Evolutionary conservation across 2,888 invertebrate genomes (phyloP).

Genomic region (Argyresthia goedartella): DNA sequence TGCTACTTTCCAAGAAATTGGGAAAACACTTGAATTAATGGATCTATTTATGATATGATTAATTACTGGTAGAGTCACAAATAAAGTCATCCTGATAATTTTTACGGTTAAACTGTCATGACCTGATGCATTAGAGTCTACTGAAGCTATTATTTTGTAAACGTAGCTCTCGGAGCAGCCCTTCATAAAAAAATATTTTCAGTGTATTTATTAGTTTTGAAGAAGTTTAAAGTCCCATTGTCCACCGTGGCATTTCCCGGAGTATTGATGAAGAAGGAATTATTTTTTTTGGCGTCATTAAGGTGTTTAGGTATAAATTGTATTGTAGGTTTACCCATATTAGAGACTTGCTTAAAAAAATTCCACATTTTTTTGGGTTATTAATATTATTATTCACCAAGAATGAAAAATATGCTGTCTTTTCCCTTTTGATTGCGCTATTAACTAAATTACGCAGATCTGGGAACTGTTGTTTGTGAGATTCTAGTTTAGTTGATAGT

Average conservation of each 20-base stretch:
- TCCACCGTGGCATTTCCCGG: not conserved
- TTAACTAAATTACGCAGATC: not conserved
- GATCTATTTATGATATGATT: not conserved
- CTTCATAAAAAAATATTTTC: not conserved
- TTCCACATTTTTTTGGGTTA: conserved; percentile 1
- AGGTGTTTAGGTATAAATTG: not conserved
- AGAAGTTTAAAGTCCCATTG: not conserved
- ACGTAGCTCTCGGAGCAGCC: not conserved
- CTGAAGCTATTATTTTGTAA: not conserved
- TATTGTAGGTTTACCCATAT: not conserved
- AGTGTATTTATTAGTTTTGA: not conserved
- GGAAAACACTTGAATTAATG: not conserved
- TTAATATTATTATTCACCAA: conserved; percentile 2
- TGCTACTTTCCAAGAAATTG: not conserved
- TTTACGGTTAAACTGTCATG: not conserved
- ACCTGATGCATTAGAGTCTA: not conserved
- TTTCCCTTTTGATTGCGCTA: conserved; percentile 3
- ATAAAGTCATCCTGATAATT: not conserved
- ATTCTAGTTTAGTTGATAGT: not conserved
- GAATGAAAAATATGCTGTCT: not conserved
- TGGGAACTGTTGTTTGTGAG: not conserved
- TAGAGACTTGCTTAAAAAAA: not conserved
- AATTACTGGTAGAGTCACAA: not conserved
- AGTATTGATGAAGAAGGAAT: not conserved
- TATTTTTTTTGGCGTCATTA: not conserved